Conservation (phyloP, 2,888 invertebrate genomes). For the Exephanes ischioxanthus region DNA sequence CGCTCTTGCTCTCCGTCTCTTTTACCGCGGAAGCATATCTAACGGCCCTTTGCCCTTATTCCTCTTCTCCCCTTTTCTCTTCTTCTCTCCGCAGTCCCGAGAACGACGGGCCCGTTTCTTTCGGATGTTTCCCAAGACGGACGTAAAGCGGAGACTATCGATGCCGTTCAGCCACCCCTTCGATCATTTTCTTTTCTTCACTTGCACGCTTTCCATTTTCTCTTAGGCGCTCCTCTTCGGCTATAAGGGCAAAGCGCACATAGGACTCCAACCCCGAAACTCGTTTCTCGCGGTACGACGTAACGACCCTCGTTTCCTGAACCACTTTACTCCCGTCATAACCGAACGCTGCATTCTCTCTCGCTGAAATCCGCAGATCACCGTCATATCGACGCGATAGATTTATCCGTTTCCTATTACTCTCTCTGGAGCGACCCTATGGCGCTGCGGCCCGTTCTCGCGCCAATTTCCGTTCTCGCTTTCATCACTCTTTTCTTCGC, state of each 20-base stretch:
- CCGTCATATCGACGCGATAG: slow-evolving; percentile 54
- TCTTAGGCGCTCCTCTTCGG: slow-evolving; percentile 62
- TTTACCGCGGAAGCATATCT: slow-evolving; percentile 44
- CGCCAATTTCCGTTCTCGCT: slow-evolving; percentile 25
- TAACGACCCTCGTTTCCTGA: slow-evolving; percentile 65
- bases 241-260: slow-evolving; percentile 33
- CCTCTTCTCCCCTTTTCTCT: slow-evolving; percentile 46
- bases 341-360: slow-evolving; percentile 59
- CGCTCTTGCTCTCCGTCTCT: slow-evolving; percentile 37
- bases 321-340: slow-evolving; percentile 65
- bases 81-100: slow-evolving; percentile 47
- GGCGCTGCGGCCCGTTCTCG: background rate
- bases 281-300: slow-evolving; percentile 35
- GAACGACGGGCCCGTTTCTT: slow-evolving; percentile 40
- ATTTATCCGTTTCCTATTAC: slow-evolving; percentile 38
- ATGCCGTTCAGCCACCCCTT: slow-evolving; percentile 59
- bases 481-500: slow-evolving; percentile 8
- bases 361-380: slow-evolving; percentile 56
- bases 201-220: slow-evolving; percentile 47
- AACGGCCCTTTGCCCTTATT: slow-evolving; percentile 57
- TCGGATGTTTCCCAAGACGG: slow-evolving; percentile 41
- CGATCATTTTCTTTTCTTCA: slow-evolving; percentile 60
- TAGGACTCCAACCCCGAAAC: slow-evolving; percentile 30
- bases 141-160: slow-evolving; percentile 54
- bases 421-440: background rate